phyloP scores from a whole-genome alignment of 2,797 vertebrate species.

The Onychomys leucogaster region DNA sequence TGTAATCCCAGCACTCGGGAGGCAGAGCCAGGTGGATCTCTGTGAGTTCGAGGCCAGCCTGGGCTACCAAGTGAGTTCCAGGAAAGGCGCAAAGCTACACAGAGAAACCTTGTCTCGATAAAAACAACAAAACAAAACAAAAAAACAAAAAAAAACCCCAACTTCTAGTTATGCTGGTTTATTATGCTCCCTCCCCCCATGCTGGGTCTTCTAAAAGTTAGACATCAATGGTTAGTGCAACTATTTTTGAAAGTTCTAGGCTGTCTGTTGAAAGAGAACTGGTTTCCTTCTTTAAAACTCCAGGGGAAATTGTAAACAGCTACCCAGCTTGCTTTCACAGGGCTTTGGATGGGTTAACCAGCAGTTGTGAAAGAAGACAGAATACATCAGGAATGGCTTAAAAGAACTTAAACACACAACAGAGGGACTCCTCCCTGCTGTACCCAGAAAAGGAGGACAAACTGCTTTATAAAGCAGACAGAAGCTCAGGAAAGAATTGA shows the following conservation, averaged over 20 bases:
- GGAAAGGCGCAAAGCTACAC: no score
- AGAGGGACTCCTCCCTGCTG: not conserved
- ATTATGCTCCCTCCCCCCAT: not conserved
- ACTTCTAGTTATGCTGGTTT: not conserved
- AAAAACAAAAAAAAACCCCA: no score
- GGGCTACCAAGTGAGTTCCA: no score
- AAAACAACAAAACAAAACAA: no score
- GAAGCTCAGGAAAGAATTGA: not conserved
- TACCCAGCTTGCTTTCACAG: not conserved
- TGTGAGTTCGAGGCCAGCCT: no score
- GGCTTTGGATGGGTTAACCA: not conserved
- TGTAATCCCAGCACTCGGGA: no score
- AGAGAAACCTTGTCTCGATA: no score
- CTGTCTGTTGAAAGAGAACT: not conserved
- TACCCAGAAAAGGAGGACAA: not conserved
- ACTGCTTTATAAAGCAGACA: not conserved
- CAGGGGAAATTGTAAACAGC: not conserved
- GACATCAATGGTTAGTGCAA: not conserved
- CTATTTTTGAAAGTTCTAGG: not conserved
- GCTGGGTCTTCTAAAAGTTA: not conserved
- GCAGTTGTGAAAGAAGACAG: not conserved
- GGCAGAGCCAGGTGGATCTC: no score
- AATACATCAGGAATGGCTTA: not conserved
- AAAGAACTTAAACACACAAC: not conserved
- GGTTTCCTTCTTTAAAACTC: not conserved